Base-by-base conservation (phyloP, 2,888 invertebrate species). In the Eupelmus urozonus region DNA sequence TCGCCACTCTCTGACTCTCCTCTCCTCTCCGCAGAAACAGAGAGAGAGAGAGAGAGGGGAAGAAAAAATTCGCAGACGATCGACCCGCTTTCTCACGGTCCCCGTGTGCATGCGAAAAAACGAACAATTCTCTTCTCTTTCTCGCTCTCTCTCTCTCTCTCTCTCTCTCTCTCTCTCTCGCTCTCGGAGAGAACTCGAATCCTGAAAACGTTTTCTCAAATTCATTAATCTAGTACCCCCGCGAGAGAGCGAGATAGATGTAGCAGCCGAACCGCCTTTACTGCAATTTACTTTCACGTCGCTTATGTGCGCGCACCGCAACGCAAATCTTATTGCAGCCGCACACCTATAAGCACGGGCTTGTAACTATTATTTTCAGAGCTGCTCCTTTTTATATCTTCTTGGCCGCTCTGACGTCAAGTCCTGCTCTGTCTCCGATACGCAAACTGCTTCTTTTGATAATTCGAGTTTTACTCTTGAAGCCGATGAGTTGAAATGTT, bases 51-150 rank as follows among this genome's bases (percentile, higher is more conserved):
- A 23, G 71, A 27, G 69, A 34, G 69, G 23, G 63, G 60, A 71
- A 45, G 49, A 53, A 86, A 85, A 86, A 87, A 85, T 85, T 85
- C 84, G 80, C 83, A 78, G 81, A 74, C 77, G 79, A 79, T 81
- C 82, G 82, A 81, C 83, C 82, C 84, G 85, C 86, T 87, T 87
- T 87, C 86, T 87, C 87, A 87, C 86, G 86, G 85, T 82, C 82
- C 82, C 81, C 83, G n/a, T 81, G 83, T 82, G 81, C 80, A 71
- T 81, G 83, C 80, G 72, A 77, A 72, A 69, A 76, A 72, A 66
- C 53, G 53, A 53, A 53, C 20, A 53, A 53, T 20, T 20, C 53
- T 45, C 45, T 29, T 40, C 23, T 23, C 74, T 45, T 55, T 51
- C 55, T 34, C 62, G n/a, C n/a, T 1, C 57, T 29, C 67, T 42